Percentiles rank a stretch among this genome's conserved stretches.
These are phyloP conservation scores for Pempheris klunzingeri DNA, from an alignment of 2,797 vertebrate genomes.

Conservation along the genomic window DNA sequence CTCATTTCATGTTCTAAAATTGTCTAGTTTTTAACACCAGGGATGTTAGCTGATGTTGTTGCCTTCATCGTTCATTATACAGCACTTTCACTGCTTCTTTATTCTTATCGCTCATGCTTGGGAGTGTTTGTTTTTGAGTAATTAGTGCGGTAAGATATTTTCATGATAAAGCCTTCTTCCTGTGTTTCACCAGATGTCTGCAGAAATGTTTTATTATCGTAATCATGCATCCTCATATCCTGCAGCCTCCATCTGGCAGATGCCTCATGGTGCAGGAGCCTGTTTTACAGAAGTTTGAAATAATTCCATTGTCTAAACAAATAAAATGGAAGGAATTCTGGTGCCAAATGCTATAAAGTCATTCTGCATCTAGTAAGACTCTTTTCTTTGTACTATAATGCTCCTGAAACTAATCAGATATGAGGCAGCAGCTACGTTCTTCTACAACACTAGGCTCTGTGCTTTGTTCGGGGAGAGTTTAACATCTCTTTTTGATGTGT, in stretches of 20 bases:
- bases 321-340: not conserved
- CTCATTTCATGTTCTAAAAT: not conserved
- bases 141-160: slow-evolving; percentile 13
- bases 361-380: too few relatives aligned
- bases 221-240: slow-evolving; percentile 7
- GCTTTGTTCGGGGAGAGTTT: not conserved
- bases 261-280: too few relatives aligned
- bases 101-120: not conserved
- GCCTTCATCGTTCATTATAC: not conserved
- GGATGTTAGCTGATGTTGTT: not conserved
- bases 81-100: not conserved
- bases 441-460: too few relatives aligned
- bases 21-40: not conserved
- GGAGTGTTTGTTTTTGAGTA: not conserved
- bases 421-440: not conserved
- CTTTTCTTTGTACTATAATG: not conserved
- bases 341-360: not conserved
- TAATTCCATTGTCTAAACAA: not conserved
- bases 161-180: slow-evolving; percentile 21
- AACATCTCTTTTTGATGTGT: not conserved
- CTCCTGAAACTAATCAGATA: not conserved
- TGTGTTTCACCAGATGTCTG: slow-evolving; percentile 21
- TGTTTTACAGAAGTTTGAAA: too few relatives aligned
- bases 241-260: not conserved
- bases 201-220: slow-evolving; percentile 32